Evolutionary conservation across 2,888 invertebrate species (phyloP), one percentile per base, ranked within the genome.

Genomic region (Neocrepidodera transversa): DNA sequence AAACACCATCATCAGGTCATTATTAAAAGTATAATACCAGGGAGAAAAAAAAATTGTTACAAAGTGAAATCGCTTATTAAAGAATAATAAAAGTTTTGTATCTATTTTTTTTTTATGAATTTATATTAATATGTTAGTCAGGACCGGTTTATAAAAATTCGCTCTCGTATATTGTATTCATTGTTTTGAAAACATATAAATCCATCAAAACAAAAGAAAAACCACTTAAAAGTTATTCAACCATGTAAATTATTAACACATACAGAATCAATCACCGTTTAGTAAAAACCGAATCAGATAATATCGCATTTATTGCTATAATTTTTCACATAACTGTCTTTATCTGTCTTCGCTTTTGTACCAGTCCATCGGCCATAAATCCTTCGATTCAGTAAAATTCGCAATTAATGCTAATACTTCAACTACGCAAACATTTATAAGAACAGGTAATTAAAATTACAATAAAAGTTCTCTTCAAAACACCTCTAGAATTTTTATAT

Each of bases 281-380:
- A 26, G 11, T 45, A 58, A 52, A 58, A 57, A 58, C 17, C 47
- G 17, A 28, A 47, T 30, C 38, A 54, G 23, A 26, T 54, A 45
- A 54, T 45, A 54, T 47, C 45, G 26, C 54, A 32, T 56, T 60
- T 43, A 56, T 57, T 30, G 51, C 51, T 28, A 49, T 51, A 20
- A 60, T 60, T 50, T 57, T 57, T 60, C 60, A 57, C 28, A 38
- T 45, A 30, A 51, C 60, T 60, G 60, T 60, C 60, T 57, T 50
- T 42, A 57, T 57, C 35, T 51, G 23, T 57, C 57, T 57, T 47
- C 47, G 51, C 45, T 51, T 57, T 58, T 54, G 54, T 54, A 28
- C 8, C 16, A 30, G 18, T 42, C 17, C 11, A 40, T 11, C 51
- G 28, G 8, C 16, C 26, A 51, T 51, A 51, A 51, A 51, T 51